Conservation (phyloP, 2,888 invertebrate genomes). For the Horisme vitalbata region DNA sequence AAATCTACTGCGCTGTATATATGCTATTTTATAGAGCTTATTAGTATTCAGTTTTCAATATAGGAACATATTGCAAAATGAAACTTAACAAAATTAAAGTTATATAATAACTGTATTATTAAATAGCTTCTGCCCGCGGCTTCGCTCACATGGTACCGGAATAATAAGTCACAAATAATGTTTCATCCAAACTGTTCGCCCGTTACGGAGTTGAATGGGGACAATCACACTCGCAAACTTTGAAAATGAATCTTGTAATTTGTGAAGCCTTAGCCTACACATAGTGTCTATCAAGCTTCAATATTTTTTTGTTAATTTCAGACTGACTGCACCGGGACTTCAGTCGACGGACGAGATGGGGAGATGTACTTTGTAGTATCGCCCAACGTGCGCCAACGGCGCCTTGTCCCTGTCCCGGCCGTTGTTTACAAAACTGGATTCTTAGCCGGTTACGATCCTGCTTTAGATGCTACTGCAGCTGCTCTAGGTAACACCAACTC, state of each 20-base stretch:
- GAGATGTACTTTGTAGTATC: slow-evolving; percentile 94
- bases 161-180: too few relatives aligned
- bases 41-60: too few relatives aligned
- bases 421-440: slow-evolving; percentile 90
- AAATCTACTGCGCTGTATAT: too few relatives aligned
- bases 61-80: too few relatives aligned
- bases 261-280: not conserved
- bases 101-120: too few relatives aligned
- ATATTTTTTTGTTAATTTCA: slow-evolving; percentile 65
- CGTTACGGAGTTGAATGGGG: too few relatives aligned
- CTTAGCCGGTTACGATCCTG: slow-evolving; percentile 92
- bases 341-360: slow-evolving; percentile 90
- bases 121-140: too few relatives aligned
- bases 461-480: slow-evolving; percentile 91
- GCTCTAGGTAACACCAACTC: slow-evolving; percentile 88
- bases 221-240: too few relatives aligned
- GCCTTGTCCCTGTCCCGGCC: slow-evolving; percentile 92
- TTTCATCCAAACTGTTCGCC: too few relatives aligned
- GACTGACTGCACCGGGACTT: slow-evolving; percentile 90
- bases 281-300: not conserved
- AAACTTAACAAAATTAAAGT: too few relatives aligned
- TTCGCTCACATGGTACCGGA: too few relatives aligned
- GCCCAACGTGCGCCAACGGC: slow-evolving; percentile 89
- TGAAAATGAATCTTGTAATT: not conserved
- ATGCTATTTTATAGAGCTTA: too few relatives aligned